phyloP scores from a whole-genome alignment of 2,113 vertebrate genomes.

The Tapirus terrestris region DNA sequence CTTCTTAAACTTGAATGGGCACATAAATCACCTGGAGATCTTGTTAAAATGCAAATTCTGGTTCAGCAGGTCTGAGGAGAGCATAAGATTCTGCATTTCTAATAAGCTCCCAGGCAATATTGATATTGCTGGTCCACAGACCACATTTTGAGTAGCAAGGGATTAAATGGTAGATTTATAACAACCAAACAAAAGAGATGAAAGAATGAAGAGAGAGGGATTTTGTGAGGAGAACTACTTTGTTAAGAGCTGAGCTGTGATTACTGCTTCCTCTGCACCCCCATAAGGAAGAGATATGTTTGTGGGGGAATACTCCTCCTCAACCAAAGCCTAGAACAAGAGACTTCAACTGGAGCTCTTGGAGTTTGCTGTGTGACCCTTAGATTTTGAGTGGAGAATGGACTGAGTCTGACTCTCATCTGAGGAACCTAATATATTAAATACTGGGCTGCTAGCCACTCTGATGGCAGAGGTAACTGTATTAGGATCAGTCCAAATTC shows the following conservation, averaged over 20 bases:
- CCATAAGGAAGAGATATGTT: neutral
- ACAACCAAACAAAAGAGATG: constrained; percentile 7
- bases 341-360: neutral
- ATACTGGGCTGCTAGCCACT: neutral
- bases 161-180: neutral
- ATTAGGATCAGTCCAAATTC: neutral
- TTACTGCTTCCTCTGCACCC: neutral
- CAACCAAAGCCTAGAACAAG: neutral
- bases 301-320: neutral
- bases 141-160: neutral
- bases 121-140: neutral
- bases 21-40: neutral
- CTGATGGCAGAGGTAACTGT: neutral
- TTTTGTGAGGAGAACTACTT: neutral
- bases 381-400: neutral
- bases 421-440: neutral
- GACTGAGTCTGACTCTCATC: neutral
- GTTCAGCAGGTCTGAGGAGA: neutral
- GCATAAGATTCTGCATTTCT: constrained; percentile 16
- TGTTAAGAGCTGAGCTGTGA: neutral
- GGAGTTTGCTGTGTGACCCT: neutral
- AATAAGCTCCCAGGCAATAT: neutral
- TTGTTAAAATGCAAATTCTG: constrained; percentile 42
- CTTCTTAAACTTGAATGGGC: neutral
- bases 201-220: neutral